Conservation (phyloP, 2,888 invertebrate genomes). For the Cosmopolites sordidus region DNA sequence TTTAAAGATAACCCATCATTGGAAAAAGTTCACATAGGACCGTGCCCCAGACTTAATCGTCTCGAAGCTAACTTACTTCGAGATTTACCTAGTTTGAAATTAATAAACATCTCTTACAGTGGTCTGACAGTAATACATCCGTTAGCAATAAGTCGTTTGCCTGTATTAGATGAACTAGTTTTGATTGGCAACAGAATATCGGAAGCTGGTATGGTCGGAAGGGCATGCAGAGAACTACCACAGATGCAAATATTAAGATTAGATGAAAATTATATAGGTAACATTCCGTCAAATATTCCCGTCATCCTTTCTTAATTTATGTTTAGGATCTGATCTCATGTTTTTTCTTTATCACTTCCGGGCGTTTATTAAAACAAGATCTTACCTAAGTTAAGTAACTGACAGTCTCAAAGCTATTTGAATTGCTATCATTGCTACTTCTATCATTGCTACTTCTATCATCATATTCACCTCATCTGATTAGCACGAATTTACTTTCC, state of each 20-base stretch:
- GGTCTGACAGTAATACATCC: constrained; percentile 75
- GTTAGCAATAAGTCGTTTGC: constrained; percentile 67
- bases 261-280: constrained; percentile 44
- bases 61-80: constrained; percentile 72
- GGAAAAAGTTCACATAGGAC: constrained; percentile 70
- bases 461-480: too few species aligned
- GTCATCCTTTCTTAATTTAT: too few species aligned
- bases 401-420: too few species aligned
- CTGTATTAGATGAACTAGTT: constrained; percentile 65
- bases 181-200: constrained; percentile 67
- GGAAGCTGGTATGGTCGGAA: constrained; percentile 78
- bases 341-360: too few species aligned
- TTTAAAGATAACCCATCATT: constrained; percentile 68
- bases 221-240: constrained; percentile 72
- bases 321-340: too few species aligned
- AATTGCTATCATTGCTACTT: too few species aligned
- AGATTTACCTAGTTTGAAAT: constrained; percentile 55
- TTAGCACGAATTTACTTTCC: too few species aligned
- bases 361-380: too few species aligned
- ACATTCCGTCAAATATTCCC: too few species aligned
- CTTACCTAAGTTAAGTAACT: too few species aligned
- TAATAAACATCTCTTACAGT: constrained; percentile 72
- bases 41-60: constrained; percentile 61
- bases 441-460: too few species aligned
- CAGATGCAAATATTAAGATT: constrained; percentile 64